Evolutionary conservation across 2,113 vertebrate genomes (phyloP).

Genomic region (Mesitornis unicolor): DNA sequence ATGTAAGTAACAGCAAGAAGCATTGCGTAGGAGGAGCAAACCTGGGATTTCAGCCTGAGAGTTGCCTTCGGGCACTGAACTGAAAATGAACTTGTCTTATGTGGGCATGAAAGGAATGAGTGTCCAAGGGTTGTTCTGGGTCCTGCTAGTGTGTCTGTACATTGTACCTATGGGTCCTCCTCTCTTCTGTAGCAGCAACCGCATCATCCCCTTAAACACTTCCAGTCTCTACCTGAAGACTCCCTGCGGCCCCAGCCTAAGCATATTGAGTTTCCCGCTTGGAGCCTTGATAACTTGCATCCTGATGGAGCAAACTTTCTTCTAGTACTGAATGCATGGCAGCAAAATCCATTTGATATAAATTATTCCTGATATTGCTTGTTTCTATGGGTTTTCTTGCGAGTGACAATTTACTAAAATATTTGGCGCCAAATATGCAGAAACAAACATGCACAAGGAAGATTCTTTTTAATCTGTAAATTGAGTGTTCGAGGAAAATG

Average conservation of each 20-base stretch:
- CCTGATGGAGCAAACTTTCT: not conserved
- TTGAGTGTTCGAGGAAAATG: not conserved
- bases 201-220: not conserved
- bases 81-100: not conserved
- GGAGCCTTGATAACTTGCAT: not conserved
- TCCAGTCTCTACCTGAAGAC: not conserved
- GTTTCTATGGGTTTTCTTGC: not conserved
- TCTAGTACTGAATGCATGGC: not conserved
- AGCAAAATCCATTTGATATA: not conserved
- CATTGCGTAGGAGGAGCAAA: not conserved
- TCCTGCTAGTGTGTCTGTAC: not conserved
- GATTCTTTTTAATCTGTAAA: not conserved
- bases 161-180: accelerated
- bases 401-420: not conserved
- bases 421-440: not conserved
- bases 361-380: not conserved
- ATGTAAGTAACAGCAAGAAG: not conserved
- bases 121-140: not conserved
- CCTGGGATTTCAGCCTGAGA: not conserved
- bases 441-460: not conserved
- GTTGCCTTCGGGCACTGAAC: not conserved
- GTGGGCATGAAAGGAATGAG: not conserved
- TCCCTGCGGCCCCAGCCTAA: not conserved
- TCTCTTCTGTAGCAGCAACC: accelerated
- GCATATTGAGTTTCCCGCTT: not conserved